Percentiles rank a stretch among this genome's conserved stretches.
These are phyloP conservation scores for Alviniconcha marisindica DNA, from an alignment of 1,140 invertebrate genomes.

Conservation along the genomic window DNA sequence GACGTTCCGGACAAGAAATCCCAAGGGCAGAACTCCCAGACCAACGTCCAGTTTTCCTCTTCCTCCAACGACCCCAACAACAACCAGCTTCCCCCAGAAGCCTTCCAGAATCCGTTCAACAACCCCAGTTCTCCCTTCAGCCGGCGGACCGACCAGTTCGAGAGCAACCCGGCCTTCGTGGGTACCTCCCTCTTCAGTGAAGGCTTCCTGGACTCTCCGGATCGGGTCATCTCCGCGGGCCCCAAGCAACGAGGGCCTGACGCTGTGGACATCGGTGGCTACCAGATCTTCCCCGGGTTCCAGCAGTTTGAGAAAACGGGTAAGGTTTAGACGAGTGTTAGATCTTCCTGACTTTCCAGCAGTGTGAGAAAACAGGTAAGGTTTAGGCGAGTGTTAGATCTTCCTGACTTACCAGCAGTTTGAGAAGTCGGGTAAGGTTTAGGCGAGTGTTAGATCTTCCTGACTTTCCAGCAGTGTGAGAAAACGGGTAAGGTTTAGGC, in stretches of 20 bases:
- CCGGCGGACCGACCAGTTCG: neutral
- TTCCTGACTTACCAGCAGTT: neutral
- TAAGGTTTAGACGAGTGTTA: neutral
- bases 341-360: no score
- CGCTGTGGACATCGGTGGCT: neutral
- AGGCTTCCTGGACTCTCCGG: slow-evolving; percentile 18
- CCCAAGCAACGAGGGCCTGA: neutral
- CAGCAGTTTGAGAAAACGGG: slow-evolving; percentile 5
- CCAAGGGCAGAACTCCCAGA: neutral
- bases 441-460: neutral
- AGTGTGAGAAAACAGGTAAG: neutral
- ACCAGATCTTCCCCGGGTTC: slow-evolving; percentile 13
- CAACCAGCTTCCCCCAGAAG: neutral
- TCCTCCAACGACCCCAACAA: neutral
- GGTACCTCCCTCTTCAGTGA: slow-evolving; percentile 26
- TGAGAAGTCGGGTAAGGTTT: neutral
- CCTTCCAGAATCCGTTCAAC: slow-evolving; percentile 24
- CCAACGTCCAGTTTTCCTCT: neutral
- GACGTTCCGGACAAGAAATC: neutral
- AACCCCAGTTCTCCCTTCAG: neutral
- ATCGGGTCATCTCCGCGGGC: neutral
- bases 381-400: neutral
- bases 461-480: no score
- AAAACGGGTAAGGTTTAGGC: no score
- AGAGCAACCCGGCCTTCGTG: slow-evolving; percentile 23